Evolutionary conservation across 2,113 vertebrate species (phyloP), one percentile per base, ranked within the genome.

Genomic region (Psettodes erumei): DNA sequence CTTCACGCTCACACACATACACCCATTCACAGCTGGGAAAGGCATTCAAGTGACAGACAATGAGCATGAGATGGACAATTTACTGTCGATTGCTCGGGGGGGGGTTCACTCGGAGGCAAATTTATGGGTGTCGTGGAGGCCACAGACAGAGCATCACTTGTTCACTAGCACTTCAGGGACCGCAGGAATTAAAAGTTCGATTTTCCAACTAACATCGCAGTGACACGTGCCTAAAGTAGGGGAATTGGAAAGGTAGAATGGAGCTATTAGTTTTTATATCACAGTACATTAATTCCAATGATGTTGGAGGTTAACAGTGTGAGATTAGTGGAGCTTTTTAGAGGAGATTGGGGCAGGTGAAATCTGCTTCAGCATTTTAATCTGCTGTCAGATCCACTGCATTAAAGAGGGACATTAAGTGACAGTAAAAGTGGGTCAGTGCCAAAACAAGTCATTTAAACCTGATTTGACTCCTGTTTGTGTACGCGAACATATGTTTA

Each of bases 381-480:
- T 72, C 32, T 55, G 30, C 60, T 45, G 10, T 61, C 33, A 63
- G 63, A 69, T 50, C 48, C 28, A 32, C 53, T 54, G 59, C 58
- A 74, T 55, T 54, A 73, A 80, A 76, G 65, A 50, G 37, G 55
- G 67, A 69, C 60, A 61, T 82, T 47, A 74, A 73, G 65, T 42
- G 65, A 64, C 19, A 23, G 58, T 21, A 23, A 78, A 82, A 76
- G 40, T 76, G 68, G 71, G 77, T 81, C 82, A 69, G 28, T 54
- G 40, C 78, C 71, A 58, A 68, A 53, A 59, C 8, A 68, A 60
- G 33, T 55, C 38, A 60, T 63, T 82, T 60, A 56, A 82, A 71
- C 69, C 62, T 66, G 64, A 35, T 75, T 68, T 68, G 61, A 75
- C 54, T 68, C 38, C 62, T 67, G 43, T 64, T 67, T 55, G 58